Conservation (phyloP, 2,113 vertebrate species). For the Toxotes chatareus region DNA sequence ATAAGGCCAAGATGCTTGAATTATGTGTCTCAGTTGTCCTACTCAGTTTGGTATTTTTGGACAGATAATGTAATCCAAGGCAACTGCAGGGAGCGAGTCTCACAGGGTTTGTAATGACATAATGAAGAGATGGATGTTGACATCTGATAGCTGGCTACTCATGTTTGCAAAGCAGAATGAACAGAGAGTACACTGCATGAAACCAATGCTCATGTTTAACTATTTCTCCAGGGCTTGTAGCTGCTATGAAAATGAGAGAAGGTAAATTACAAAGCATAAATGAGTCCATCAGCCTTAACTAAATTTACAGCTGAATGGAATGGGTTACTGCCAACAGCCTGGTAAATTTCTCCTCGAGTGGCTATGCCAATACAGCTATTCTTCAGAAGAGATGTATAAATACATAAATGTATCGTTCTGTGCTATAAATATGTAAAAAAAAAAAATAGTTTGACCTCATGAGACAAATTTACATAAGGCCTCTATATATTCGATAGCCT, state of each 20-base stretch:
- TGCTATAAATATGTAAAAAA: conserved; percentile 55
- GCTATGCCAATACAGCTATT: conserved; percentile 8
- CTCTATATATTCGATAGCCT: conserved; percentile 30
- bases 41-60: not conserved
- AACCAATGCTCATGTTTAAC: conserved; percentile 40
- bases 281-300: conserved; percentile 49
- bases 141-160: conserved; percentile 53
- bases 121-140: conserved; percentile 61
- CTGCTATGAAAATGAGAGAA: conserved; percentile 43
- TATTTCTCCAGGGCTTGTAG: conserved; percentile 43
- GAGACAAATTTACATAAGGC: conserved; percentile 48
- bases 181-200: conserved; percentile 30
- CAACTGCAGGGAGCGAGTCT: conserved; percentile 30
- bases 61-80: conserved; percentile 21
- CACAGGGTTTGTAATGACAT: conserved; percentile 25
- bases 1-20: not conserved
- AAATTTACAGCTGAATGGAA: conserved; percentile 50
- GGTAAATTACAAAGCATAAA: conserved; percentile 55
- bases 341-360: conserved; percentile 31
- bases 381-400: conserved; percentile 27
- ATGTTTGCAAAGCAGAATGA: conserved; percentile 50
- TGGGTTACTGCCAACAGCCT: conserved; percentile 31
- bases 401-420: conserved; percentile 27
- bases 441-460: conserved; percentile 56
- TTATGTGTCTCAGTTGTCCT: not conserved